Percentiles rank a stretch among this genome's conserved stretches.
phyloP scores from a whole-genome alignment of 1,140 invertebrate genomes.

The Anadara kagoshimensis region DNA sequence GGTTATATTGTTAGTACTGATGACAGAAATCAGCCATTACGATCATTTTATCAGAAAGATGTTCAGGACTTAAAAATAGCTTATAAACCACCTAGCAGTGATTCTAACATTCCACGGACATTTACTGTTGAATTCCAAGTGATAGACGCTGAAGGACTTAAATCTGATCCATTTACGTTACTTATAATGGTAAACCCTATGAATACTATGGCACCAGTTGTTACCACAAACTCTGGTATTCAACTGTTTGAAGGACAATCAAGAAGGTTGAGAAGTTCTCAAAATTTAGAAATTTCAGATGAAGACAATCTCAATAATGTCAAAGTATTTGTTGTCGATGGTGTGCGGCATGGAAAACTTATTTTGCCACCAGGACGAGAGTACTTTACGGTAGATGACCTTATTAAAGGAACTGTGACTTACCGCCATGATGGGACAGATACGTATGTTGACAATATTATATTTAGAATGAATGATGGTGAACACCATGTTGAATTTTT shows the following conservation, averaged over 20 bases:
- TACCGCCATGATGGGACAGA: slow-evolving; percentile 75
- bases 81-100: slow-evolving; percentile 72
- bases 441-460: slow-evolving; percentile 73
- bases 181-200: slow-evolving; percentile 74
- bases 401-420: slow-evolving; percentile 65
- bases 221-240: slow-evolving; percentile 69
- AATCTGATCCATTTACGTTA: slow-evolving; percentile 69
- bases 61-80: slow-evolving; percentile 74
- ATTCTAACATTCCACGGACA: slow-evolving; percentile 66
- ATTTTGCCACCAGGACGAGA: slow-evolving; percentile 60
- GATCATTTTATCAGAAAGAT: slow-evolving; percentile 74
- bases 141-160: slow-evolving; percentile 70
- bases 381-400: slow-evolving; percentile 72
- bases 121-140: slow-evolving; percentile 69
- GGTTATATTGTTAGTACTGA: slow-evolving; percentile 74
- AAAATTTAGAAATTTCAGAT: slow-evolving; percentile 73
- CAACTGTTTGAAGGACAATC: slow-evolving; percentile 74
- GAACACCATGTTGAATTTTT: slow-evolving; percentile 72
- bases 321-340: slow-evolving; percentile 66
- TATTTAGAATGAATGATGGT: slow-evolving; percentile 73
- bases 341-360: slow-evolving; percentile 70
- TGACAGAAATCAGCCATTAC: slow-evolving; percentile 70
- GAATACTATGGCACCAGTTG: slow-evolving; percentile 72
- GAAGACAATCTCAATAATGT: slow-evolving; percentile 73
- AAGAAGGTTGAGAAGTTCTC: slow-evolving; percentile 56